Evolutionary conservation across 2,113 vertebrate genomes (phyloP), one percentile per base, ranked within the genome.

Genomic region (Sorex fumeus): DNA sequence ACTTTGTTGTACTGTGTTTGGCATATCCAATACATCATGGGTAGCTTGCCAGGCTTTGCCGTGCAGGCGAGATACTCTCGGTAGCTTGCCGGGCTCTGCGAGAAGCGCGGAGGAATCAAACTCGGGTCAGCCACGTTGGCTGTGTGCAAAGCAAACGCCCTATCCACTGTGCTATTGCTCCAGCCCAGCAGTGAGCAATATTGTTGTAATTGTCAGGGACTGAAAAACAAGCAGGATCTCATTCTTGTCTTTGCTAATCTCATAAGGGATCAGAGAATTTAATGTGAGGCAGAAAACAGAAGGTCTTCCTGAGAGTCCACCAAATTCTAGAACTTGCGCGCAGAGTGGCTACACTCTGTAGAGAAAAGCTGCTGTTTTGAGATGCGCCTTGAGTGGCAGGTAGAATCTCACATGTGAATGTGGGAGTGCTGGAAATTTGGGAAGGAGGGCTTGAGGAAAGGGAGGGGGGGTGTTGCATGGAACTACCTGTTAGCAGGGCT

Each of bases 321-420:
- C 8, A 19, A 50, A 34, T 47, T 19, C 4, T 12, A 15, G 34
- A 64, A 71, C 45, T 64, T 27, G 75, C 53, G 27, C 3, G 47
- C 34, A 76, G n/a, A 77, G 15, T 2, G 7, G 40, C 32, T n/a
- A 3, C 8, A 0, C 18, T 27, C 25, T 1, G 3, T 64, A 53
- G 67, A 28, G 62, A n/a, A 71, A 47, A 80, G 43, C 15, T 2
- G 0, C 8, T 0, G 13, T 64, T 91, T n/a, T 19, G 25, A 45
- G 50, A 57, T 9, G 25, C 25, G 11, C 28, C 60, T 32, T 40
- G 9, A 34, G 23, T 13, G 36, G 8, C 2, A 2, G 53, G 34
- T 64, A 50, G 34, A 80, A 32, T 77, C 57, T 91, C 62, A 77
- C 18, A 60, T 23, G 36, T 3, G 30, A 30, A 40, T 57, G 7